Evolutionary conservation across 2,113 vertebrate genomes (phyloP).

Genomic region (Corythornis cristatus): DNA sequence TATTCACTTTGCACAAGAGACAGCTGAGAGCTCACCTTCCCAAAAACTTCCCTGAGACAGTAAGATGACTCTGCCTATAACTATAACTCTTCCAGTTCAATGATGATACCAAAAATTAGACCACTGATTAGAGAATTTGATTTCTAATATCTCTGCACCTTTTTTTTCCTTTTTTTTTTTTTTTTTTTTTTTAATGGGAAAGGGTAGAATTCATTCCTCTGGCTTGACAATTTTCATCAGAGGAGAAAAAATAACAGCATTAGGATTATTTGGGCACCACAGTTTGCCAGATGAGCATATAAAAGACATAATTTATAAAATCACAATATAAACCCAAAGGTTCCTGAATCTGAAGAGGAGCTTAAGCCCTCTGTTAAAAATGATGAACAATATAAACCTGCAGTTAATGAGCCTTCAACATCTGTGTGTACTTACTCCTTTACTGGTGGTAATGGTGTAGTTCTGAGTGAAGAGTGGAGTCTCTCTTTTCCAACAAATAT

Average conservation of each 20-base stretch:
- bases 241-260: neutral
- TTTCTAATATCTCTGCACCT: neutral
- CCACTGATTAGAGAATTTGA: neutral
- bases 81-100: neutral
- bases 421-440: neutral
- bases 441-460: neutral
- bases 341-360: neutral
- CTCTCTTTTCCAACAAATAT: neutral
- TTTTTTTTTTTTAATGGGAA: neutral
- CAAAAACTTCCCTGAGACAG: neutral
- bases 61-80: neutral
- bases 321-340: neutral
- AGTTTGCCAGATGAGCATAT: neutral
- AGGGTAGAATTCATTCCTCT: neutral
- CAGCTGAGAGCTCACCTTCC: neutral
- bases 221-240: neutral
- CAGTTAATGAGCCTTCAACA: neutral
- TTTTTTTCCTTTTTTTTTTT: neutral
- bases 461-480: neutral
- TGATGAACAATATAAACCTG: neutral
- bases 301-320: neutral
- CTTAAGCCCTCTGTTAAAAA: neutral
- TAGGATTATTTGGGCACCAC: neutral
- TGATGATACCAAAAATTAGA: neutral
- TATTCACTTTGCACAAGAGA: neutral